Percentiles rank a stretch among this genome's conserved stretches.
Conservation (phyloP, 2,113 vertebrate genomes). For the Ceyx margarethae region DNA sequence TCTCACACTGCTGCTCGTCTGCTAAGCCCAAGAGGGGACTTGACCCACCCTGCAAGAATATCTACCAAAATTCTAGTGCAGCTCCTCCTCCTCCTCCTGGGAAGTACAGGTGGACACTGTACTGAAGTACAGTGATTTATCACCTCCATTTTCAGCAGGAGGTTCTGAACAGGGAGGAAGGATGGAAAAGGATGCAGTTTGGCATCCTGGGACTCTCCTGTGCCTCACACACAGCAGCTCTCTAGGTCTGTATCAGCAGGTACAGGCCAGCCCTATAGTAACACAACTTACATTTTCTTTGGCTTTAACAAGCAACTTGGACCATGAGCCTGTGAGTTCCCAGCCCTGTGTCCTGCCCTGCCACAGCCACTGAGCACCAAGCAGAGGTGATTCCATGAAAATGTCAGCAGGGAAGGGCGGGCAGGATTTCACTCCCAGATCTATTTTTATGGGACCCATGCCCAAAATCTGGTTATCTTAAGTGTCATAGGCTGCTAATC, state of each 20-base stretch:
- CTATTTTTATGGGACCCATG: conserved; percentile 58
- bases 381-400: conserved; percentile 45
- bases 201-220: neutral
- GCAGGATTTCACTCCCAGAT: conserved; percentile 42
- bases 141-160: neutral
- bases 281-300: neutral
- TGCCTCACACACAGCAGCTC: neutral
- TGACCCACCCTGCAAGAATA: neutral
- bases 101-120: neutral
- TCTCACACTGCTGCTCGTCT: neutral
- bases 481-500: conserved; percentile 48
- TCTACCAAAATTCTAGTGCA: neutral
- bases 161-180: neutral
- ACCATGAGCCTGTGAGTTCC: neutral
- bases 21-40: neutral
- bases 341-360: conserved; percentile 6
- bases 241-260: neutral
- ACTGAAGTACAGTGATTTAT: neutral
- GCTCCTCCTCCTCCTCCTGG: neutral
- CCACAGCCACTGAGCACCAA: neutral
- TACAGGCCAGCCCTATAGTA: neutral
- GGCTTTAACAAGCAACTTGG: neutral
- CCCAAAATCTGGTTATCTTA: conserved; percentile 67
- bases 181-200: neutral
- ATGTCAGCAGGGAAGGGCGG: conserved; percentile 57